Conservation (phyloP, 2,113 vertebrate genomes). For the Tilapia sparmanii region DNA sequence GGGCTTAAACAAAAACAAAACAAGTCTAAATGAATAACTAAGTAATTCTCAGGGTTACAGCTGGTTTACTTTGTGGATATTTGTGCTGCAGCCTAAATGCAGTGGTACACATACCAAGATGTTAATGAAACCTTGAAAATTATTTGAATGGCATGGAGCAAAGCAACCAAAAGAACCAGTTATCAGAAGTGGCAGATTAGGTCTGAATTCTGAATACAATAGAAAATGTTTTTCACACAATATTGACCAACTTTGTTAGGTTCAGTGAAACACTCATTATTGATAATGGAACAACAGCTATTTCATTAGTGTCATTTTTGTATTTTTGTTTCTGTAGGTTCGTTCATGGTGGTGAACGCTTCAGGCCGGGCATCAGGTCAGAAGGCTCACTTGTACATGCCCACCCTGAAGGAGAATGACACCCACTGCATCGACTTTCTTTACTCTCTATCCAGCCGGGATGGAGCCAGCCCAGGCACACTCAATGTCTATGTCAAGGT, state of each 20-base stretch:
- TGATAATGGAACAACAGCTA: not conserved
- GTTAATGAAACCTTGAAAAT: not conserved
- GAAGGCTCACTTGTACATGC: slow-evolving; percentile 91
- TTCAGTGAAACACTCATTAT: not conserved
- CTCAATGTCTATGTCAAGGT: slow-evolving; percentile 93
- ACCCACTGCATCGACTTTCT: slow-evolving; percentile 97
- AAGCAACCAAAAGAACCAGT: not conserved
- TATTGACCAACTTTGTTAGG: not conserved
- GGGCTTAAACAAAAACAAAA: not conserved
- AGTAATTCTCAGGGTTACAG: not conserved
- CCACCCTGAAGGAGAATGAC: slow-evolving; percentile 91
- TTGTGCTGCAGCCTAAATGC: not conserved
- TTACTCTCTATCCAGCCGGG: slow-evolving; percentile 88
- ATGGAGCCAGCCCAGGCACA: slow-evolving; percentile 85
- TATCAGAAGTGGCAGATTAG: not conserved
- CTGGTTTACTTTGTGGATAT: not conserved
- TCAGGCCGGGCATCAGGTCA: slow-evolving; percentile 90
- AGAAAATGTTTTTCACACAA: not conserved
- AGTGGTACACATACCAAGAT: not conserved
- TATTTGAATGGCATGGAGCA: not conserved
- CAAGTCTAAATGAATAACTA: not conserved
- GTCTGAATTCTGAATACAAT: not conserved
- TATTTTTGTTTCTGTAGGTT: slow-evolving; percentile 68
- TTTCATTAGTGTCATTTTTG: not conserved
- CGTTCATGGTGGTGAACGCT: slow-evolving; percentile 96